These are phyloP conservation scores for Carlito syrichta DNA, from an alignment of 2,113 vertebrate species.

Conservation along the genomic window DNA sequence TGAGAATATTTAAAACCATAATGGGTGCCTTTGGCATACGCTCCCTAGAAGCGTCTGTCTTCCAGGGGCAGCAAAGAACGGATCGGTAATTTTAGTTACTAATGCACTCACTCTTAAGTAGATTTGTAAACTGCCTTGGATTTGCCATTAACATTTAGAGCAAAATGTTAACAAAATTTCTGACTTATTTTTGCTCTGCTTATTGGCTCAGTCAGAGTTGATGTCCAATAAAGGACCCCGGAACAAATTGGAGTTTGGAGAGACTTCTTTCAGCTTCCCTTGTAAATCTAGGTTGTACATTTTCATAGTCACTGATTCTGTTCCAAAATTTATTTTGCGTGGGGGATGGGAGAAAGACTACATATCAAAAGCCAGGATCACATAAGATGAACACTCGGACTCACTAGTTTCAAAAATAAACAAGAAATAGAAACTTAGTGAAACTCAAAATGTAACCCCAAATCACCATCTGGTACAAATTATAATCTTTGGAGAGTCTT, in stretches of 20 bases:
- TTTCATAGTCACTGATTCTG: constrained; percentile 42
- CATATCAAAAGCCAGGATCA: not conserved
- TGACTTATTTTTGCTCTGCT: constrained; percentile 71
- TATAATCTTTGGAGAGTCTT: constrained; percentile 79
- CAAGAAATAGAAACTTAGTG: constrained; percentile 57
- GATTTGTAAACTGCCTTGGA: constrained; percentile 83
- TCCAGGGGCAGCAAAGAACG: constrained; percentile 76
- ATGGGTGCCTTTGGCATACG: constrained; percentile 80
- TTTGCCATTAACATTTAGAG: constrained; percentile 83
- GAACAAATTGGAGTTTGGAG: constrained; percentile 29
- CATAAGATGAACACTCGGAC: constrained; percentile 65
- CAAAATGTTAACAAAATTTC: constrained; percentile 84
- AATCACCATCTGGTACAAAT: constrained; percentile 81
- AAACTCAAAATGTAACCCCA: constrained; percentile 79
- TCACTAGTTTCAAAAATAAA: constrained; percentile 79
- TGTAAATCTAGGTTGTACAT: constrained; percentile 47
- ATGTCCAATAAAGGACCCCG: constrained; percentile 60
- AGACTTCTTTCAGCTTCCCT: constrained; percentile 53
- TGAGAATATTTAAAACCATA: constrained; percentile 80
- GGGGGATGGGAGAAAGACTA: not conserved
- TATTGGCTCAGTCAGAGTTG: constrained; percentile 69
- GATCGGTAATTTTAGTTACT: constrained; percentile 84
- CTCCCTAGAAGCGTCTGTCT: constrained; percentile 76
- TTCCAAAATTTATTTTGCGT: constrained; percentile 42
- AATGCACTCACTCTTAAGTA: constrained; percentile 82